phyloP scores from a whole-genome alignment of 2,113 vertebrate genomes.

The zebrafish (Danio rerio) region DNA sequence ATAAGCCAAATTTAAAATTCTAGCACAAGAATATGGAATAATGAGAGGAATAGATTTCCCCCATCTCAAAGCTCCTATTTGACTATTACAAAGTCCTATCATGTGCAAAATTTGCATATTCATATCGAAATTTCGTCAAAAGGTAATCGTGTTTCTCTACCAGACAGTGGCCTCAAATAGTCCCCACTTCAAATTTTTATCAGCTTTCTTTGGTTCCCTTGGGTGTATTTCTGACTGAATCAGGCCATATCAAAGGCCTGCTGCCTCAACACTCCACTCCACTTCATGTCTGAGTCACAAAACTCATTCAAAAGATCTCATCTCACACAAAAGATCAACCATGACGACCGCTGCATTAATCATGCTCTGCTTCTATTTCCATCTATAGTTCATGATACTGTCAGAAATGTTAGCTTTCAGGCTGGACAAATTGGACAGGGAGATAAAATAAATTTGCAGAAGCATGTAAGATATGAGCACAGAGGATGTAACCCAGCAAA shows the following conservation, averaged over 20 bases:
- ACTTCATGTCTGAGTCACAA: conserved; percentile 42
- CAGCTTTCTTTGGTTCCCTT: conserved; percentile 35
- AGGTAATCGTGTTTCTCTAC: neutral
- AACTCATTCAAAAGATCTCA: conserved; percentile 50
- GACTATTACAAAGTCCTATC: neutral
- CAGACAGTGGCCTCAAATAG: conserved; percentile 35
- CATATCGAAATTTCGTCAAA: neutral
- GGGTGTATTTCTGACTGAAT: conserved; percentile 62
- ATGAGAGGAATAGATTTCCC: neutral
- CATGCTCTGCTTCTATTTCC: conserved; percentile 41
- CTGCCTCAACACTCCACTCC: conserved; percentile 42
- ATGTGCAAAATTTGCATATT: neutral
- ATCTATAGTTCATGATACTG: conserved; percentile 19
- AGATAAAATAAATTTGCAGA: conserved; percentile 17
- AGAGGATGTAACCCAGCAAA: neutral
- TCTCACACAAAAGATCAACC: conserved; percentile 43
- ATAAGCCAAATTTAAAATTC: neutral
- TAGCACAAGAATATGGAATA: neutral
- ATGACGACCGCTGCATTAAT: conserved; percentile 51
- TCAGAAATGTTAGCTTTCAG: conserved; percentile 27
- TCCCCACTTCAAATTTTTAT: conserved; percentile 55
- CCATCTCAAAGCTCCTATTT: neutral
- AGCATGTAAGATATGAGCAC: neutral
- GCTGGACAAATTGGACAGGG: conserved; percentile 12
- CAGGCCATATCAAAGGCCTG: conserved; percentile 59